Conservation (phyloP, 2,113 vertebrate species). For the Oreochromis aureus region DNA sequence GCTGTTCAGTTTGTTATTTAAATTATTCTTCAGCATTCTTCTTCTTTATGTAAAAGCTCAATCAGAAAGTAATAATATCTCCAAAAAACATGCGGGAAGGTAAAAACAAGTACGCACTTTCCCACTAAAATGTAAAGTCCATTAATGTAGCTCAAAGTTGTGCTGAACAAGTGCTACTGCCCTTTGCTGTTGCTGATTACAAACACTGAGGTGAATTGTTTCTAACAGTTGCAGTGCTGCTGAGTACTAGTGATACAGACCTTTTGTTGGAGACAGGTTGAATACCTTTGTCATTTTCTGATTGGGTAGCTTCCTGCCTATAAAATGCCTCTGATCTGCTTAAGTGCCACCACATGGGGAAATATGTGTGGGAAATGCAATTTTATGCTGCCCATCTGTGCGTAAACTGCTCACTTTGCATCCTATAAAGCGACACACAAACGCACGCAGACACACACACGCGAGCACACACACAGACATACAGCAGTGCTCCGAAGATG, state of each 20-base stretch:
- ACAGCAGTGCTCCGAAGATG: constrained; percentile 16
- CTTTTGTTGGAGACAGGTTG: neutral
- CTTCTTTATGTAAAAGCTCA: neutral
- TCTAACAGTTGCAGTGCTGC: neutral
- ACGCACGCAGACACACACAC: neutral
- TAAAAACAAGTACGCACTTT: neutral
- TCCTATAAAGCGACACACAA: neutral
- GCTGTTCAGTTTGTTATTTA: neutral
- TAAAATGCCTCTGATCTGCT: constrained; percentile 14
- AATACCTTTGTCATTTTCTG: neutral
- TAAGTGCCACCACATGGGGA: constrained; percentile 12
- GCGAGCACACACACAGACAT: neutral
- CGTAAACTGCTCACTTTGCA: constrained; percentile 25
- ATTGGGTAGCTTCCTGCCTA: neutral
- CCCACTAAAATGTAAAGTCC: neutral
- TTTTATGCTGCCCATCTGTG: constrained; percentile 45
- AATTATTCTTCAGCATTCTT: neutral
- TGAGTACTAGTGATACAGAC: neutral
- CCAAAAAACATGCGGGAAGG: neutral
- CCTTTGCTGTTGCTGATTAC: neutral
- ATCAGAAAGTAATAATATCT: neutral
- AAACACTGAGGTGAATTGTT: neutral
- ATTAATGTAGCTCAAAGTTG: neutral
- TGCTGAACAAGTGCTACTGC: neutral
- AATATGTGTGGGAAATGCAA: constrained; percentile 18